phyloP scores from a whole-genome alignment of 2,888 invertebrate genomes.

The Orchesella flavescens region DNA sequence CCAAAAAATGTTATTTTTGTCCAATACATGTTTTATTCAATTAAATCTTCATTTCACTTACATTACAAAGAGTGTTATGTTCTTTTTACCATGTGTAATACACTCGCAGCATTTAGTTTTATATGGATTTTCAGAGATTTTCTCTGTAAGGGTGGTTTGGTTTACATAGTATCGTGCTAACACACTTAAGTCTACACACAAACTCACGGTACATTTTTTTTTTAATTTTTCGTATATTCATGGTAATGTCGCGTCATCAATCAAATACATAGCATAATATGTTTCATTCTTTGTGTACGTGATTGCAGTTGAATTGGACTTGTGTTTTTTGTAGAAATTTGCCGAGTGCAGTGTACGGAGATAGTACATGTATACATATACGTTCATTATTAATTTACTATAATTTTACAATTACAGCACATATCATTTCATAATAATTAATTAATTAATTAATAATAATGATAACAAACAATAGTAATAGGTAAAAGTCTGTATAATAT shows the following conservation, averaged over 20 bases:
- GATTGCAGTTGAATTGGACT: not conserved
- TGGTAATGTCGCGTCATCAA: slow-evolving; percentile 34
- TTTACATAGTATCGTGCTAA: not conserved
- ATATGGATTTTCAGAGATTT: too few relatives aligned
- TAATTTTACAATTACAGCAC: slow-evolving; percentile 10
- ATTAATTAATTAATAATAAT: not conserved
- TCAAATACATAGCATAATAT: slow-evolving; percentile 5
- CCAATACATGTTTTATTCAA: slow-evolving; percentile 16
- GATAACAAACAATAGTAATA: not conserved
- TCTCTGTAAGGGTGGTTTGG: not conserved
- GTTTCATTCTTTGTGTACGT: not conserved
- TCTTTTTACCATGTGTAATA: slow-evolving; percentile 8
- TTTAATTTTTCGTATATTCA: slow-evolving; percentile 1
- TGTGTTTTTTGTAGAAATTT: not conserved
- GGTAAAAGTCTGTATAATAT: too few relatives aligned
- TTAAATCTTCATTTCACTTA: slow-evolving; percentile 1
- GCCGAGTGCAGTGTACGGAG: slow-evolving; percentile 17
- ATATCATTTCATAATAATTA: not conserved
- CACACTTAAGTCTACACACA: slow-evolving; percentile 14
- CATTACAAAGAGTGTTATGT: slow-evolving; percentile 14
- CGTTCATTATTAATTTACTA: not conserved
- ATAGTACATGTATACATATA: not conserved
- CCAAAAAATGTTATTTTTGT: slow-evolving; percentile 22
- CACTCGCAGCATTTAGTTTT: slow-evolving; percentile 28
- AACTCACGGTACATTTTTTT: not conserved